Percentiles rank a stretch among this genome's conserved stretches.
Conservation (phyloP, 2,113 vertebrate species). For the Shinisaurus crocodilurus region DNA sequence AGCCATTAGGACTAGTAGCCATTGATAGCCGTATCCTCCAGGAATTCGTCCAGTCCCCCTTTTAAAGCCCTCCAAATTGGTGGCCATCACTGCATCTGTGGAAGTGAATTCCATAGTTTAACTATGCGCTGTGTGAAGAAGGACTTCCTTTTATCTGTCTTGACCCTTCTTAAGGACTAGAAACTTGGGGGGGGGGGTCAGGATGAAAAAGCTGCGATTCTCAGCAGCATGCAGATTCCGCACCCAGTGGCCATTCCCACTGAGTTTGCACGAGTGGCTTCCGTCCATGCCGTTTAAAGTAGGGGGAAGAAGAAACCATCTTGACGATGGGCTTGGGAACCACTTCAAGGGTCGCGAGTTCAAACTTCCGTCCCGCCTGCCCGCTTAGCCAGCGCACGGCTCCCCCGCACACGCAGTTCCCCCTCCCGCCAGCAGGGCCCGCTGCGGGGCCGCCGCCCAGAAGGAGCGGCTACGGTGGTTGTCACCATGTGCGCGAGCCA, state of each 20-base stretch:
- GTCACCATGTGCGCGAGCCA: background rate
- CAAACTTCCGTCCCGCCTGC: background rate
- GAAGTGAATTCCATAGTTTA: no score
- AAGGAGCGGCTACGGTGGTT: background rate
- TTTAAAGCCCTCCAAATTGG: no score
- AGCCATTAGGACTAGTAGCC: no score
- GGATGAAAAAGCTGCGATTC: background rate
- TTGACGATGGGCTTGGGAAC: background rate
- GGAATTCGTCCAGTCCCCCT: no score
- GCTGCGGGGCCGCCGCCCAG: background rate
- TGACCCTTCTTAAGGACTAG: constrained; percentile 6
- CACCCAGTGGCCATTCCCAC: background rate
- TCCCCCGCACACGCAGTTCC: rapidly evolving
- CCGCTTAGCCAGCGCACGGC: rapidly evolving
- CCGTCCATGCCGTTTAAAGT: background rate
- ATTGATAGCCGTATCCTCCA: no score
- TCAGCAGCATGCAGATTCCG: background rate
- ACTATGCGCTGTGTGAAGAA: no score
- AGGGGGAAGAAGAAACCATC: no score
- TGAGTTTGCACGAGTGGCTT: background rate
- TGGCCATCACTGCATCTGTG: no score
- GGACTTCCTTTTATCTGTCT: no score
- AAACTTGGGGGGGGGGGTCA: no score
- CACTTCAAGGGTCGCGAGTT: background rate
- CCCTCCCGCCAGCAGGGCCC: background rate